A percentile compares a stretch with the other conserved stretches of the same genome.
These are phyloP conservation scores for Noctua fimbriata DNA, from an alignment of 2,888 invertebrate species.

Conservation along the genomic window DNA sequence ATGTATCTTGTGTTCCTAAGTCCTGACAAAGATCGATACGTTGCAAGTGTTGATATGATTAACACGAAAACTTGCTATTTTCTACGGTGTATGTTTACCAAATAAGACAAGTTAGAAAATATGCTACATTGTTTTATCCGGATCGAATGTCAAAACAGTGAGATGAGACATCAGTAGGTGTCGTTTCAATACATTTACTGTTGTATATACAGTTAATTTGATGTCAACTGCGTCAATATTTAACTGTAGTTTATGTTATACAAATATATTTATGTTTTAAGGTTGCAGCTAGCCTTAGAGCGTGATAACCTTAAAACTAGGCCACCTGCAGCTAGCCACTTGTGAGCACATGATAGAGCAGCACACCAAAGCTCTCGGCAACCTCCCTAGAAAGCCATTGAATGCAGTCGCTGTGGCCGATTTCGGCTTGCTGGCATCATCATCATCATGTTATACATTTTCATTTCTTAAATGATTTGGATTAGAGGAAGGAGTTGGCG, in stretches of 20 bases:
- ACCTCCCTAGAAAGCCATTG: too few species aligned
- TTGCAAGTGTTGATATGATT: background rate
- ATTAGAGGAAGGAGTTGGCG: background rate
- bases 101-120: too few species aligned
- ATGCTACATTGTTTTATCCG: background rate
- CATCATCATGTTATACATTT: background rate
- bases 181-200: background rate
- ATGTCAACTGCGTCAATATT: slow-evolving; percentile 5
- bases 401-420: too few species aligned
- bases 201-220: background rate
- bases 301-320: too few species aligned
- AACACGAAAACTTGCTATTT: background rate
- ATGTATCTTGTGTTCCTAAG: background rate
- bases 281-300: too few species aligned
- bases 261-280: too few species aligned
- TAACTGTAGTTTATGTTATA: background rate
- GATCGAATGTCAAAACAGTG: slow-evolving; percentile 1
- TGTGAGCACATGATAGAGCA: too few species aligned
- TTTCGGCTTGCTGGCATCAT: too few species aligned
- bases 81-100: background rate
- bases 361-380: too few species aligned
- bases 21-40: background rate
- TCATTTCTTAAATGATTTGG: too few species aligned
- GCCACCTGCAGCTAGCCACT: too few species aligned
- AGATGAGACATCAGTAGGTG: background rate